Evolutionary conservation across 2,888 invertebrate genomes (phyloP).

Genomic region (Netelia virgata): DNA sequence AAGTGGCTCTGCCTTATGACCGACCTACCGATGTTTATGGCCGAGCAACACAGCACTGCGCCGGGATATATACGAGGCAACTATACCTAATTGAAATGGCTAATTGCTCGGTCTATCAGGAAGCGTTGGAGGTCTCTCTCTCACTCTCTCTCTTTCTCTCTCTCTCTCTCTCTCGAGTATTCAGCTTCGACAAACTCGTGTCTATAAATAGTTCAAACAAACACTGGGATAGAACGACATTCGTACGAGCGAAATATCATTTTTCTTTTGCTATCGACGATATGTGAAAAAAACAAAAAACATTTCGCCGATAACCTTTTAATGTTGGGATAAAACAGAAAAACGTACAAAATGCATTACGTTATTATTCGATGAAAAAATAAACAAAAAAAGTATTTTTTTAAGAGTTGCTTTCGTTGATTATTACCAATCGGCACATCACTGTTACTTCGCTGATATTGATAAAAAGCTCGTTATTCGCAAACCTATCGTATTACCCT

Average conservation of each 20-base stretch:
- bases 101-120: constrained; percentile 65
- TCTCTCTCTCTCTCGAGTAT: constrained; percentile 37
- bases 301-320: neutral
- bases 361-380: neutral
- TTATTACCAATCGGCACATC: neutral
- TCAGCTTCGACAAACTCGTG: constrained; percentile 54
- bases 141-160: neutral
- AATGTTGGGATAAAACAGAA: neutral
- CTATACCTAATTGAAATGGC: constrained; percentile 70
- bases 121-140: neutral
- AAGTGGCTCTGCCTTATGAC: constrained; percentile 61
- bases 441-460: neutral
- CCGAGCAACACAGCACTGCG: constrained; percentile 9
- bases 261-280: neutral
- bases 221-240: constrained; percentile 8
- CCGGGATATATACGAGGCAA: constrained; percentile 24
- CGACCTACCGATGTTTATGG: constrained; percentile 59
- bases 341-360: neutral
- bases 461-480: constrained; percentile 6
- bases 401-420: neutral
- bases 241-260: neutral
- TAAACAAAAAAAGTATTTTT: neutral
- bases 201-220: constrained; percentile 53
- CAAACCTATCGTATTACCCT: constrained; percentile 21
- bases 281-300: constrained; percentile 11